Conservation (phyloP, 2,113 vertebrate genomes). For the Thryonomys swinderianus region DNA sequence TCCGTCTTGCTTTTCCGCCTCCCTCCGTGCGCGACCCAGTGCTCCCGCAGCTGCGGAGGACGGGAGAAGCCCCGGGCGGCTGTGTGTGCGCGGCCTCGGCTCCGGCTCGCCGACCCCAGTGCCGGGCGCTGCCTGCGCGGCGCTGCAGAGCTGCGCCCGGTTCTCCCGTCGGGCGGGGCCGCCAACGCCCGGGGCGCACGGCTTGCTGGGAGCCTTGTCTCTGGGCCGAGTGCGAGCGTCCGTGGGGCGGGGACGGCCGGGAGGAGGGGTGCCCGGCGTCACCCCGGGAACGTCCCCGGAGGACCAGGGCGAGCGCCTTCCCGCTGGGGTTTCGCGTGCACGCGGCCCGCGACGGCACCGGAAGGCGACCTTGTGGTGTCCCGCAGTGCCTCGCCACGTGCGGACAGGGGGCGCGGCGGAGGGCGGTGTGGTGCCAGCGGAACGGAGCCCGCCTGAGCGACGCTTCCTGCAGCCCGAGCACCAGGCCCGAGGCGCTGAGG, state of each 20-base stretch:
- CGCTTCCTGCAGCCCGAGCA: constrained; percentile 89
- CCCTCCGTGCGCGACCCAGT: constrained; percentile 84
- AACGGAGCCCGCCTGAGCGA: constrained; percentile 90
- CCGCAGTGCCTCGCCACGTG: constrained; percentile 94
- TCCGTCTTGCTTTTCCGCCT: background rate
- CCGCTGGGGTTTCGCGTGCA: background rate
- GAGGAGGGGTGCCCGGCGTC: background rate
- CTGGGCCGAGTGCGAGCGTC: background rate
- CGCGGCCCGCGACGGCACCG: too few species aligned
- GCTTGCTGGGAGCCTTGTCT: too few species aligned
- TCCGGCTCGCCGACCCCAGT: too few species aligned
- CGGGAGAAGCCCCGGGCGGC: constrained; percentile 92
- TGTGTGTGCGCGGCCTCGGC: too few species aligned
- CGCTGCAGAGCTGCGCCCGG: too few species aligned
- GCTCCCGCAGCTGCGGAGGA: constrained; percentile 93
- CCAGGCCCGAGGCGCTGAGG: constrained; percentile 88
- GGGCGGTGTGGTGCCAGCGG: constrained; percentile 92
- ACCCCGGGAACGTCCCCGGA: background rate
- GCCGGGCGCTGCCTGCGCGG: too few species aligned
- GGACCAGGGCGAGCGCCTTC: background rate
- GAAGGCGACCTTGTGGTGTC: background rate
- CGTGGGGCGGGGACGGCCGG: background rate
- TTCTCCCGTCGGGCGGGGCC: too few species aligned
- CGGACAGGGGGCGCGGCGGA: constrained; percentile 92
- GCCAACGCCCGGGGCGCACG: too few species aligned